Evolutionary conservation across 2,888 invertebrate genomes (phyloP), one percentile per base, ranked within the genome.

Genomic region (Hydrotaea cyrtoneurina): DNA sequence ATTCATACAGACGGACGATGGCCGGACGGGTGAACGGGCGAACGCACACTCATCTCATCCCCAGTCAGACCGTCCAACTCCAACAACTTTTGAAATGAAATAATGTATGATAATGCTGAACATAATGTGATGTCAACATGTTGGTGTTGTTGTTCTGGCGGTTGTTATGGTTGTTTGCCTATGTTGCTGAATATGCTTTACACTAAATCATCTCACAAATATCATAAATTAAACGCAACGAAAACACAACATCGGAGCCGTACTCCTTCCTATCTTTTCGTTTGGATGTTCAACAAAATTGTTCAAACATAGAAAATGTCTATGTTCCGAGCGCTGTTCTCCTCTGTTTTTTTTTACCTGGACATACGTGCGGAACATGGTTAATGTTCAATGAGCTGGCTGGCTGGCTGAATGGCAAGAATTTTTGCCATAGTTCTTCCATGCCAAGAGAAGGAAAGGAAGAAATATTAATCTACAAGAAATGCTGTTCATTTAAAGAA

Each of bases 161-260:
- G 62, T 62, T 62, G 62, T 57, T 19, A 57, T 57, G 21, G 66
- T 46, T 46, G 69, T 46, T 69, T 19, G 55, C 55, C 62, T 19
- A 43, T 69, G 69, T 69, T 69, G 46, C 69, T 69, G 69, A 46
- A 69, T 73, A 23, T 81, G 81, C 69, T 85, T 81, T 78, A 79
- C 75, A 76, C 78, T 85, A 85, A 85, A 85, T 81, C 84, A 79
- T 85, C 31, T 73, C 59, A 59, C 36, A 78, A 81, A 76, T 83
- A 83, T 72, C 83, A 83, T 85, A 85, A 81, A 85, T 85, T 81
- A 85, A 72, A 81, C 64, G 62, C 59, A 55, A 23, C n/a, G 10
- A 78, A 66, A 75, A 69, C 55, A 80, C n/a, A 73, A 73, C 57
- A 57, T 39, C 46, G 21, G 46, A 21, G 69, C 69, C 46, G 69